Evolutionary conservation across 2,797 vertebrate species (phyloP), one percentile per base, ranked within the genome.

Genomic region (Malacoraja senta): DNA sequence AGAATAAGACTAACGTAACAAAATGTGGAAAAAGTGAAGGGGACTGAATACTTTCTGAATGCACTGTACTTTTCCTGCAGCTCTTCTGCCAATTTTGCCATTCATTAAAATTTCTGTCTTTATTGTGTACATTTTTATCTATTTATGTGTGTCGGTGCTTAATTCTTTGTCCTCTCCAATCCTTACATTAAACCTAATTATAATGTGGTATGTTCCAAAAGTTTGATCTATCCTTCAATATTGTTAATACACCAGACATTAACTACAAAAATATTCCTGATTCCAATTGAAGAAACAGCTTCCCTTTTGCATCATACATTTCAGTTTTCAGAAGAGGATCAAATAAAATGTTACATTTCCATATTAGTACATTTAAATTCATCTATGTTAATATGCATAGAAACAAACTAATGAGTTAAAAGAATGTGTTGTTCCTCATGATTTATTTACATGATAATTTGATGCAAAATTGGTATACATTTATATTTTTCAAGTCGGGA

Each of bases 401-500:
- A 63, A 81, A 58, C 0, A 24, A 74, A 6, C 19, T 26, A 24
- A 74, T 26, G 71, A 74, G 53, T 26, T 29, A 65, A 19, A 88
- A 88, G 1, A 68, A 17, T 63, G 29, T 86, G 26, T 17, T 65
- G 12, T 13, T 71, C 32, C 15, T 68, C 24, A 83, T 63, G 26
- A 29, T 61, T 84, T 84, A 63, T 63, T n/a, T 86, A 29, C 58
- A 17, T 13, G 6, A 38, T 86, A 17, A 26, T 63, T 26, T n/a
- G 13, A 8, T 86, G 15, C 35, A 91, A 76, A 29, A 76, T 44
- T 92, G 13, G 38, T 58, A 17, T 72, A 53, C 0, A 92, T 92
- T 76, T 29, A 29, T 21, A 19, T 58, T 91, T 72, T 94, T 94
- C 24, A 94, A 99, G 99, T 94, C 98, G 99, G 78, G 99, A 99